A percentile compares a stretch with the other conserved stretches of the same genome.
Evolutionary conservation across 2,113 vertebrate species (phyloP).

Genomic region (Australoheros scitulus): DNA sequence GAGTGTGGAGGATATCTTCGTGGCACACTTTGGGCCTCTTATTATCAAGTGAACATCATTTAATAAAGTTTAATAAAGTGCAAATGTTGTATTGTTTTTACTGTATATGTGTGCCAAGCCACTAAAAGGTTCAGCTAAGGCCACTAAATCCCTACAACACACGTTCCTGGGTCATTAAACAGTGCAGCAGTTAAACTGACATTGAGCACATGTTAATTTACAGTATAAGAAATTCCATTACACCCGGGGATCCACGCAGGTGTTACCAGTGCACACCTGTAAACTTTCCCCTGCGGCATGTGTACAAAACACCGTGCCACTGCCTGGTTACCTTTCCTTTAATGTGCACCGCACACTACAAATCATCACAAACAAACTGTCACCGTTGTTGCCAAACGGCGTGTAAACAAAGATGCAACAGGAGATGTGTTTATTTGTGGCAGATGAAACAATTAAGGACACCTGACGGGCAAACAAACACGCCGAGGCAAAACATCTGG

Average conservation of each 20-base stretch:
- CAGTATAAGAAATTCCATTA: conserved; percentile 39
- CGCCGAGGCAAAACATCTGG: conserved; percentile 56
- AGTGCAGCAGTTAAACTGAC: neutral
- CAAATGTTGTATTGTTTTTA: neutral
- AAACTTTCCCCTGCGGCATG: conserved; percentile 60
- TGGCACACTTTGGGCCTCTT: neutral
- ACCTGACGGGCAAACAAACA: conserved; percentile 72
- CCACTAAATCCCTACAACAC: rapidly evolving
- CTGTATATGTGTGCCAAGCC: neutral
- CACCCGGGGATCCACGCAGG: conserved; percentile 55
- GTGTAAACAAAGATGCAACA: conserved; percentile 75
- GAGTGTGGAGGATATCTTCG: neutral
- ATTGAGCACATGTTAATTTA: conserved; percentile 46
- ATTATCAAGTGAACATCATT: too few species aligned
- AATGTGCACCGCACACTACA: conserved; percentile 8
- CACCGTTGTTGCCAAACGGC: conserved; percentile 43
- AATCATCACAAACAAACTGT: conserved; percentile 55
- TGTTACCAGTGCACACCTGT: conserved; percentile 68
- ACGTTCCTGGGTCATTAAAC: neutral
- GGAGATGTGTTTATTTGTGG: conserved; percentile 68
- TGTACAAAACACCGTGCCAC: conserved; percentile 20
- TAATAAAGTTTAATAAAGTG: neutral
- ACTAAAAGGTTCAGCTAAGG: neutral
- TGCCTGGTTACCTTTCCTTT: conserved; percentile 31
- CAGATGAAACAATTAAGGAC: conserved; percentile 69